These are phyloP conservation scores for Acipenser ruthenus DNA, from an alignment of 2,797 vertebrate species.

Conservation along the genomic window DNA sequence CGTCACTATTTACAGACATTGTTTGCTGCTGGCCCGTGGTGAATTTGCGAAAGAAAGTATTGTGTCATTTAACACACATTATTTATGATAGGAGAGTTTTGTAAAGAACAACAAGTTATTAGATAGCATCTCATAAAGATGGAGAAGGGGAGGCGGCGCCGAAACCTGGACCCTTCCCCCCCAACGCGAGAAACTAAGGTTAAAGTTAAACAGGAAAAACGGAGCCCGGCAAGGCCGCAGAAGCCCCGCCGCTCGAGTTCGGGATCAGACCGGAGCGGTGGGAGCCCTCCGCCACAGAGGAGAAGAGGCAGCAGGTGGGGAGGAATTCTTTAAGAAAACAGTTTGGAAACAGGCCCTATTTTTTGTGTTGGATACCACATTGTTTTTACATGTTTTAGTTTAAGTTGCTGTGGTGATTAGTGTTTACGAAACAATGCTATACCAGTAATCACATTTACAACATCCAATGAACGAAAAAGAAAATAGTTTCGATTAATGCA, in stretches of 20 bases:
- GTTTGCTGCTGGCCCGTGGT: too few species aligned
- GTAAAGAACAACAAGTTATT: neutral
- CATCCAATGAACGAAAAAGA: too few species aligned
- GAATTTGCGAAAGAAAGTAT: too few species aligned
- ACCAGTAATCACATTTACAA: too few species aligned
- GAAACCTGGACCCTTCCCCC: constrained; percentile 44
- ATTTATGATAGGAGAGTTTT: neutral
- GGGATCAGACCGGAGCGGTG: constrained; percentile 51
- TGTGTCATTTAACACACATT: too few species aligned
- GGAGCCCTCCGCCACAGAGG: constrained; percentile 47
- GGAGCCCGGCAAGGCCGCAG: constrained; percentile 58
- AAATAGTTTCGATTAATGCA: too few species aligned
- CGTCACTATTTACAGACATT: too few species aligned
- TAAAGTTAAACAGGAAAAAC: constrained; percentile 58
- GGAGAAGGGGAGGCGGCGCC: constrained; percentile 58
- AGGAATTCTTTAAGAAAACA: neutral
- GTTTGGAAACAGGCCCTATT: neutral
- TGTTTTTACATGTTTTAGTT: neutral
- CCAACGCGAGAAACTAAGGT: constrained; percentile 44
- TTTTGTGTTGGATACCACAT: neutral
- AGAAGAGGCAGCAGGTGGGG: constrained; percentile 57
- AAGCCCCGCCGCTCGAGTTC: constrained; percentile 59
- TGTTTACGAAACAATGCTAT: too few species aligned
- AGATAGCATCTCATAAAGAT: constrained; percentile 23
- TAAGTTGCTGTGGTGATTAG: neutral